phyloP scores from a whole-genome alignment of 2,113 vertebrate species.

The Tenebrosternarchus preto region DNA sequence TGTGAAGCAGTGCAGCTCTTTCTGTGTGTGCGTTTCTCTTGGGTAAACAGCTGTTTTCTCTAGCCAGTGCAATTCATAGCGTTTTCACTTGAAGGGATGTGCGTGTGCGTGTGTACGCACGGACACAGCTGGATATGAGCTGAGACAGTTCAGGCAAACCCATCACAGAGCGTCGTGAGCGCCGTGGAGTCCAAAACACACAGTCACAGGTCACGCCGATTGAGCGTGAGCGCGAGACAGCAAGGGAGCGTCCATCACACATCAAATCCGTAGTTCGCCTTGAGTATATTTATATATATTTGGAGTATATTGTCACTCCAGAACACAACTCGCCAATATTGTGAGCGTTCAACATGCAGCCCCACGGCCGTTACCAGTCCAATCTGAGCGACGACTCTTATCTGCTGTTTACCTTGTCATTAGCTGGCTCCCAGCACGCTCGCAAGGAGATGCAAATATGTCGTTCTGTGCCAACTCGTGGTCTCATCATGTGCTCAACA shows the following conservation, averaged over 20 bases:
- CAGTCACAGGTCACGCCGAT: not conserved
- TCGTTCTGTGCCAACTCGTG: not conserved
- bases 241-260: not conserved
- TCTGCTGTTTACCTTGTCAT: conserved; percentile 21
- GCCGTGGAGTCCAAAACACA: not conserved
- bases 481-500: not conserved
- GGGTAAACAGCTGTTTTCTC: conserved; percentile 29
- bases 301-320: too few relatives aligned
- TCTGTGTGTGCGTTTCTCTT: conserved; percentile 5
- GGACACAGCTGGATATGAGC: not conserved
- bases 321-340: not conserved
- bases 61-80: conserved; percentile 2
- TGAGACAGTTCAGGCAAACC: not conserved
- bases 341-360: too few relatives aligned
- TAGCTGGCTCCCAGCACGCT: not conserved
- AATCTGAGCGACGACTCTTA: not conserved
- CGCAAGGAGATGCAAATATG: conserved; percentile 21
- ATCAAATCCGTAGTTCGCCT: not conserved
- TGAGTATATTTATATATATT: not conserved
- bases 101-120: not conserved
- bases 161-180: not conserved
- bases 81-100: not conserved
- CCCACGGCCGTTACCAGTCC: not conserved
- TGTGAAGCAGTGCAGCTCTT: conserved; percentile 2
- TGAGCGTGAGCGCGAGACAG: not conserved